phyloP scores from a whole-genome alignment of 2,888 invertebrate species.

The Apomyelois bistriatella region DNA sequence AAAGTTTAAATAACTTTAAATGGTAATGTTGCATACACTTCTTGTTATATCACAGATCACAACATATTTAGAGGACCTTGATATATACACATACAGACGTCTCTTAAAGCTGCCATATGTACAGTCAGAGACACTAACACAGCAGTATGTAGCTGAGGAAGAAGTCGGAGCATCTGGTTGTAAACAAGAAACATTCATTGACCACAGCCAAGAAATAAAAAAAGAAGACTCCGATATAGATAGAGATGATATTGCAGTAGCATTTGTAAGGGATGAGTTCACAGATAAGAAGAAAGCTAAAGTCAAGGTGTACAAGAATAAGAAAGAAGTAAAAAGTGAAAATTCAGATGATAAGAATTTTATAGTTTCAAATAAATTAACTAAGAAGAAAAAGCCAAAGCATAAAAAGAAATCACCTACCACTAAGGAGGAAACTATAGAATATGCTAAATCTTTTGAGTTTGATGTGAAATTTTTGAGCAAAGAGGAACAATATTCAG shows the following conservation, averaged over 20 bases:
- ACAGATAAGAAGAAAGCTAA: not conserved
- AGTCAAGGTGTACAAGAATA: not conserved
- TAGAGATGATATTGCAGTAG: not conserved
- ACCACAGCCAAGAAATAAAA: not conserved
- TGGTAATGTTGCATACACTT: too few relatives aligned
- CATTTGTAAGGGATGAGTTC: not conserved
- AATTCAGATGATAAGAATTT: too few relatives aligned
- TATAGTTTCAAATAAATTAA: too few relatives aligned
- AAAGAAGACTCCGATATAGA: not conserved
- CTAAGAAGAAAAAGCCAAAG: too few relatives aligned
- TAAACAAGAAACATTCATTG: not conserved
- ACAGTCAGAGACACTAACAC: not conserved
- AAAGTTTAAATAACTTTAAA: too few relatives aligned
- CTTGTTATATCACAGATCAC: not conserved
- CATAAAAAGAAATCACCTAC: not conserved
- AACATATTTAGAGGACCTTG: not conserved
- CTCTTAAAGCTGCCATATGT: not conserved
- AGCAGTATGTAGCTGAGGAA: not conserved
- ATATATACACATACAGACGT: not conserved
- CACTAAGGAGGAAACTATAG: not conserved
- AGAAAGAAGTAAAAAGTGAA: too few relatives aligned
- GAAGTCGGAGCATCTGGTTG: not conserved
- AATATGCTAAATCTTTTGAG: not conserved
- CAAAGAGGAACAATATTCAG: not conserved
- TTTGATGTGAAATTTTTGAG: not conserved